phyloP scores from a whole-genome alignment of 2,113 vertebrate species.

The Ciconia boyciana region DNA sequence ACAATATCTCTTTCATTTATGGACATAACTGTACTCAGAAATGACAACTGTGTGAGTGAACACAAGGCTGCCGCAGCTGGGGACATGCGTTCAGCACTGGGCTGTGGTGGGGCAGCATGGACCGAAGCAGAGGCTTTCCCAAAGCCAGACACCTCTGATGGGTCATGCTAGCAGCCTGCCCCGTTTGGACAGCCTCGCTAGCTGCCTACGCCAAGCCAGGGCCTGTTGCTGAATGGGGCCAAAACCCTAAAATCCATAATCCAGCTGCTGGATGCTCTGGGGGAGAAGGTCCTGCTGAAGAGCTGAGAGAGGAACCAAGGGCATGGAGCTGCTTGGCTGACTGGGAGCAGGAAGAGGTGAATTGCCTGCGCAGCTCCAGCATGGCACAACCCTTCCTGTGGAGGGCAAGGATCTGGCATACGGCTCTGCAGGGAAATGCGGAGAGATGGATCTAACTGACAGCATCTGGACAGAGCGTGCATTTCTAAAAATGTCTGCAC shows the following conservation, averaged over 20 bases:
- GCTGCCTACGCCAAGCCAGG: background rate
- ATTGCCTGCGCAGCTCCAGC: background rate
- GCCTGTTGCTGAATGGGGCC: background rate
- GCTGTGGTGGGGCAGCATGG: background rate
- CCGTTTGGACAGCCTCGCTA: accelerated
- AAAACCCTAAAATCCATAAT: background rate
- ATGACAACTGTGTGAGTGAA: background rate
- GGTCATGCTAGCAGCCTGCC: background rate
- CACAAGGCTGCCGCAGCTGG: background rate
- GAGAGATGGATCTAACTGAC: background rate
- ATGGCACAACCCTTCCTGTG: accelerated
- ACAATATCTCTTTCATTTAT: background rate
- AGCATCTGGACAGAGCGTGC: background rate
- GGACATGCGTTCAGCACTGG: accelerated
- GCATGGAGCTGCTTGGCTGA: background rate
- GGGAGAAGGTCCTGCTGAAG: background rate
- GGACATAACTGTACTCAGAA: background rate
- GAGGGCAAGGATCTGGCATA: background rate
- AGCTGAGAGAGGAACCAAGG: background rate
- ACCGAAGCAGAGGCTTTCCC: background rate
- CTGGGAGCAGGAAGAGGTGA: accelerated
- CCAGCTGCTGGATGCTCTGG: background rate
- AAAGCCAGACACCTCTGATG: background rate
- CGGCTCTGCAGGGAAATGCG: accelerated
- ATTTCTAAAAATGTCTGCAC: background rate